Base-by-base conservation (phyloP, 2,113 vertebrate species). In the Mesoclemmys tuberculata region DNA sequence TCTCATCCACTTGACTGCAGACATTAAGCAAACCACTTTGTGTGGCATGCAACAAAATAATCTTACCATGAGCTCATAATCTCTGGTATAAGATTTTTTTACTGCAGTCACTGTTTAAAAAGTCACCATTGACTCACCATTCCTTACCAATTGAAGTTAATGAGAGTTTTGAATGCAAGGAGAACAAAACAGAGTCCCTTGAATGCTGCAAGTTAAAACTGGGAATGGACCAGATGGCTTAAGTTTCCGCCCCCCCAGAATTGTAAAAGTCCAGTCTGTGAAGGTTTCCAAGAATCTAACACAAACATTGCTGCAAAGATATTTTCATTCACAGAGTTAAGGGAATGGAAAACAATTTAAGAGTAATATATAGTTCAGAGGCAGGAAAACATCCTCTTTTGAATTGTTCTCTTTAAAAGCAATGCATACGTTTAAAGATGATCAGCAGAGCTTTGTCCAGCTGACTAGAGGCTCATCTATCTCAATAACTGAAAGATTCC, bases 71-170 rank as follows among this genome's bases (percentile, higher is more conserved):
- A 35, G 51, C 84, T 81, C 16, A 90, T 74, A 10, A 22, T 71
- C n/a, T 71, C 68, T 41, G 68, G 21, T 41, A 41, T 74, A 6
- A 35, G 18, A 31, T 35, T 61, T 31, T 31, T 61, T 35, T 61
- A 61, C 58, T 18, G 58, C 58, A 35, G 31, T 61, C 31, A 16
- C 58, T 35, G 58, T 61, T 61, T 61, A 35, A 61, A 61, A 61
- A 74, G 21, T 74, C 38, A 74, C 19, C 35, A 11, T 74, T 74
- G 38, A 74, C 10, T 74, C 38, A 74, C 19, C 35, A 11, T 74
- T 74, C 22, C 5, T 24, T 11, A 18, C 9, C 1, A 0, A 0
- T 2, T 64, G 24, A 81, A 85, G 19, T 13, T n/a, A 5, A 2
- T 6, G 49, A 41, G 5, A 64, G 1, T 38, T 41, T 2, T 31